phyloP scores from a whole-genome alignment of 1,140 invertebrate species.

The Portunus trituberculatus region DNA sequence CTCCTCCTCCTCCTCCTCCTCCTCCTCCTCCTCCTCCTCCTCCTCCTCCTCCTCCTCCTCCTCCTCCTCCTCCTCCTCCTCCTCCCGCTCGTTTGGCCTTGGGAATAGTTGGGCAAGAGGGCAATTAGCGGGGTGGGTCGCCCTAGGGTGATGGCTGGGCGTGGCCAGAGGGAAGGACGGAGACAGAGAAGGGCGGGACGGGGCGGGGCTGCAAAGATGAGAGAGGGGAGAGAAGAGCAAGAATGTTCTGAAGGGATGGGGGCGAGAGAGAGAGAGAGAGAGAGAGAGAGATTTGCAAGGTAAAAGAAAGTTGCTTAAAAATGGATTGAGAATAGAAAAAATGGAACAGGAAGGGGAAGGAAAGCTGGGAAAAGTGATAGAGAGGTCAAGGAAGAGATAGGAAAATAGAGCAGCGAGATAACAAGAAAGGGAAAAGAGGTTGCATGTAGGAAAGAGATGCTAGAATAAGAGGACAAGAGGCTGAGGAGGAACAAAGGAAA shows the following conservation, averaged over 20 bases:
- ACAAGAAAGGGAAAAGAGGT: too few species aligned
- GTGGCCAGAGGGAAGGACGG: background rate
- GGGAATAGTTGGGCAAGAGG: background rate
- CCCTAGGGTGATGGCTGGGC: background rate
- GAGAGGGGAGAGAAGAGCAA: background rate
- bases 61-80: conserved; percentile 33
- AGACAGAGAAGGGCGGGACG: background rate
- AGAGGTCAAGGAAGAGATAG: too few species aligned
- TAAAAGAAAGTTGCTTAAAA: too few species aligned
- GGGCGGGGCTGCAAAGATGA: background rate
- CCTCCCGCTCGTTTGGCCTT: background rate
- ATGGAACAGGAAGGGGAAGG: too few species aligned
- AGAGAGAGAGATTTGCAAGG: background rate
- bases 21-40: conserved; percentile 26
- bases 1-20: conserved; percentile 39
- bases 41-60: conserved; percentile 32
- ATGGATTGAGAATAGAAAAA: too few species aligned
- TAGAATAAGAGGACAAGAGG: too few species aligned
- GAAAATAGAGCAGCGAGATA: too few species aligned
- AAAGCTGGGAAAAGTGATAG: too few species aligned
- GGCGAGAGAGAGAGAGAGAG: background rate
- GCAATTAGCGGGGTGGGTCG: background rate
- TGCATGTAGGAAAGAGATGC: too few species aligned
- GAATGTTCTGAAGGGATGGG: background rate
- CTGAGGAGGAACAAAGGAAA: too few species aligned